Evolutionary conservation across 2,888 invertebrate genomes (phyloP).

Genomic region (Cynaeus angustus): DNA sequence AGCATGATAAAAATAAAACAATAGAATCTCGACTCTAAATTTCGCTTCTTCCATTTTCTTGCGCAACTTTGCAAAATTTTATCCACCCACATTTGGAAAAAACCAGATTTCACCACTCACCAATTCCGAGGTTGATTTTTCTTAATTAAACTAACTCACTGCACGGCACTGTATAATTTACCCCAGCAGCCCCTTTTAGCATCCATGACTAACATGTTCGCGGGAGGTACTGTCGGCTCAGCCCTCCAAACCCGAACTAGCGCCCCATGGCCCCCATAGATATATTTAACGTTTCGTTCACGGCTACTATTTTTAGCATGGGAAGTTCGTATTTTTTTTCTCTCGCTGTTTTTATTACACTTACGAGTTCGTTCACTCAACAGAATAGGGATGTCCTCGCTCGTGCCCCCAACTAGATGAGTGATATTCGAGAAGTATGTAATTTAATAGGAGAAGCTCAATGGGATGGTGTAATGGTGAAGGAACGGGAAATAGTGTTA

Average conservation of each 20-base stretch:
- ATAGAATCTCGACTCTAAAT: no score
- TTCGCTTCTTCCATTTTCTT: no score
- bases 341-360: slow-evolving; percentile 59
- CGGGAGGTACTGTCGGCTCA: slow-evolving; percentile 57
- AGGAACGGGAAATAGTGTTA: no score
- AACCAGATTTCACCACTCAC: no score
- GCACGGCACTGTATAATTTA: not conserved
- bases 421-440: slow-evolving; percentile 40
- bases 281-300: slow-evolving; percentile 67
- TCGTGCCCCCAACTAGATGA: slow-evolving; percentile 32
- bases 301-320: slow-evolving; percentile 67
- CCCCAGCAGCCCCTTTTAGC: not conserved
- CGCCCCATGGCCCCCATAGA: slow-evolving; percentile 58
- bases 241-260: slow-evolving; percentile 57
- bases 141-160: not conserved
- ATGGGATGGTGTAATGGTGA: slow-evolving; percentile 9
- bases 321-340: slow-evolving; percentile 66
- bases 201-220: slow-evolving; percentile 50
- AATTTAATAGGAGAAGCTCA: slow-evolving; percentile 46
- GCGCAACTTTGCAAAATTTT: no score
- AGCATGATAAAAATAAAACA: no score
- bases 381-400: slow-evolving; percentile 42
- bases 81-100: no score
- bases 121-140: not conserved
- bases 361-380: slow-evolving; percentile 48